These are phyloP conservation scores for Suillia variegata DNA, from an alignment of 2,888 invertebrate species.

Conservation along the genomic window DNA sequence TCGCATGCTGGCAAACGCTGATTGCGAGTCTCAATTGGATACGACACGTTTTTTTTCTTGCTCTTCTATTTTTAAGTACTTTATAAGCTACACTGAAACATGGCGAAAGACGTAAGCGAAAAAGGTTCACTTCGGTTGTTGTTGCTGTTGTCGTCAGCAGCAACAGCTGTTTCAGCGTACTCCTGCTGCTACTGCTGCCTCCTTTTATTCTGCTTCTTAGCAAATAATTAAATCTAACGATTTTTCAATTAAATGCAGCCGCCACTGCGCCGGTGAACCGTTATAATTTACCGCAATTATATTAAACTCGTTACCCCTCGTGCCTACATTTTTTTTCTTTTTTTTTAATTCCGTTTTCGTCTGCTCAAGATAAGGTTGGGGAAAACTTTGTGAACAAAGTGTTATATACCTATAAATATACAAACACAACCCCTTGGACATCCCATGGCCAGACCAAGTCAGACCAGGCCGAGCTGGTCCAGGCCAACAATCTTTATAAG, in stretches of 20 bases:
- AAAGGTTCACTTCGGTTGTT: no score
- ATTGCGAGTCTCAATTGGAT: no score
- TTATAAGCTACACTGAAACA: no score
- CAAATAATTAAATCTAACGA: conserved; percentile 44
- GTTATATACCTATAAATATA: no score
- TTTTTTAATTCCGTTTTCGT: conserved; percentile 8
- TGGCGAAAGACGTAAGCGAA: neutral
- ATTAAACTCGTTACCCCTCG: conserved; percentile 35
- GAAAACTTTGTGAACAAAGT: conserved; percentile 3
- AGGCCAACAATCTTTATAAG: conserved; percentile 30
- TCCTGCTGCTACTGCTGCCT: neutral
- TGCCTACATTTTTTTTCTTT: conserved; percentile 20
- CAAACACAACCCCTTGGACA: no score
- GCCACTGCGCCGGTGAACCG: conserved; percentile 30
- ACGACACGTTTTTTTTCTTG: no score
- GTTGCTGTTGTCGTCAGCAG: neutral
- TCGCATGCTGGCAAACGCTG: no score
- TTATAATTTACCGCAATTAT: conserved; percentile 46
- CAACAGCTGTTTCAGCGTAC: neutral
- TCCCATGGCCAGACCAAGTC: no score
- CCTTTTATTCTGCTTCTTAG: neutral
- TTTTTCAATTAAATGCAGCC: conserved; percentile 52
- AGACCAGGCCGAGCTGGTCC: no score
- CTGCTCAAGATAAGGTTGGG: conserved; percentile 23
- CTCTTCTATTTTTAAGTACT: no score